Evolutionary conservation across 2,888 invertebrate species (phyloP).

Genomic region (Zaprionus bogoriensis): DNA sequence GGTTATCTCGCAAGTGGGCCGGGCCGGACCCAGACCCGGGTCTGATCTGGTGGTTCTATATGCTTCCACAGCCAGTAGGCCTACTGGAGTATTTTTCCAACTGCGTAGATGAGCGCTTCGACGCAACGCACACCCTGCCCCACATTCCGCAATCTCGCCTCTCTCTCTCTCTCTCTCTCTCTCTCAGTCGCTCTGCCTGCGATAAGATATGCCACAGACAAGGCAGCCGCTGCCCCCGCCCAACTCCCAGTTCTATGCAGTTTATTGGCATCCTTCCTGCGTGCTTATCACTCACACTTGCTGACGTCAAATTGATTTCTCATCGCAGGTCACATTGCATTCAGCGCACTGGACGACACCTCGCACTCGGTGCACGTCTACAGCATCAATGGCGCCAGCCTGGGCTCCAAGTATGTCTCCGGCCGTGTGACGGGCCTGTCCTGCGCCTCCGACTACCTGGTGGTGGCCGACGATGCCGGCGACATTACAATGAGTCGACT

Average conservation of each 20-base stretch:
- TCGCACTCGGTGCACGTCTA: conserved; percentile 84
- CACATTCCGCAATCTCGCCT: conserved; percentile 52
- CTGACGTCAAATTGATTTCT: conserved; percentile 6
- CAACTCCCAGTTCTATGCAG: conserved; percentile 3
- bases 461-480: conserved; percentile 84
- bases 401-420: conserved; percentile 84
- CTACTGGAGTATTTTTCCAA: conserved; percentile 31
- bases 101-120: conserved; percentile 56
- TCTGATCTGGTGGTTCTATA: conserved; percentile 8
- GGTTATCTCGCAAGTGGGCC: conserved; percentile 67
- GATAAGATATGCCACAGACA: neutral
- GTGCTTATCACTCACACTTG: neutral
- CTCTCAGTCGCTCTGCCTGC: neutral
- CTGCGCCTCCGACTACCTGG: conserved; percentile 83
- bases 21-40: conserved; percentile 23
- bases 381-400: conserved; percentile 84
- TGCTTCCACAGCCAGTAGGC: neutral
- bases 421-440: conserved; percentile 84
- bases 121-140: conserved; percentile 49
- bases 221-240: conserved; percentile 2
- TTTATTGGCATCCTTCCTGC: conserved; percentile 28
- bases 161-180: neutral
- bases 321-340: conserved; percentile 84
- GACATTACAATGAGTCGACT: conserved; percentile 84
- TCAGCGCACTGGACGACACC: conserved; percentile 83